Percentiles rank a stretch among this genome's conserved stretches.
Conservation (phyloP, 2,888 invertebrate species). For the Itoplectis maculator region DNA sequence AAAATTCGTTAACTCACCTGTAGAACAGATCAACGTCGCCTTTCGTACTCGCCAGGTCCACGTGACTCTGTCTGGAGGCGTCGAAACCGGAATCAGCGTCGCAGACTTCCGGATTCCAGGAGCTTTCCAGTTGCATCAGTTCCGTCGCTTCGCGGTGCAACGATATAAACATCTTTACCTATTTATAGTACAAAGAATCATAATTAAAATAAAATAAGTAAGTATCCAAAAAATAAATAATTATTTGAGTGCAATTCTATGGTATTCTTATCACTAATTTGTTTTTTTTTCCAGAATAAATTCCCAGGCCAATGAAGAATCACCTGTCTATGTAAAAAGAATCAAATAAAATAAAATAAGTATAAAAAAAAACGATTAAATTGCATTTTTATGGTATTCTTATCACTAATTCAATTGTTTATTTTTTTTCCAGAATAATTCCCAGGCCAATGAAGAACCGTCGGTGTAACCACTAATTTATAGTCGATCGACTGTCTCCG, state of each 20-base stretch:
- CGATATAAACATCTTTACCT: conserved; percentile 87
- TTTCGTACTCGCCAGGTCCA: conserved; percentile 15
- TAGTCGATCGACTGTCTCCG: conserved; percentile 54
- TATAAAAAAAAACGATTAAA: no score
- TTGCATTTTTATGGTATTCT: no score
- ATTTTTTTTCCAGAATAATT: neutral
- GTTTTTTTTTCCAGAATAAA: no score
- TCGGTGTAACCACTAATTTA: conserved; percentile 42
- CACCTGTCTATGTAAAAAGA: conserved; percentile 84
- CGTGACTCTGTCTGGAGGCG: conserved; percentile 17
- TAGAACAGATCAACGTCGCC: conserved; percentile 56
- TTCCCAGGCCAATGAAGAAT: no score
- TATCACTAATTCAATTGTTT: neutral
- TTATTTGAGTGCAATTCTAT: no score
- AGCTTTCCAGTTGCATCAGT: conserved; percentile 81
- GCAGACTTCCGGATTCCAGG: conserved; percentile 70
- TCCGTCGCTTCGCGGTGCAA: conserved; percentile 87
- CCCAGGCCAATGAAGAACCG: neutral
- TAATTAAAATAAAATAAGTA: no score
- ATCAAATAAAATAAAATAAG: no score
- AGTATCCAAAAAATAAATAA: no score
- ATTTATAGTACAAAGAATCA: neutral
- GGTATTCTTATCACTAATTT: no score
- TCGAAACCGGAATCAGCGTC: conserved; percentile 26
- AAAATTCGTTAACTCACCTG: conserved; percentile 54